These are phyloP conservation scores for Pachypeltis micranthus DNA, from an alignment of 1,140 invertebrate genomes.

Conservation along the genomic window DNA sequence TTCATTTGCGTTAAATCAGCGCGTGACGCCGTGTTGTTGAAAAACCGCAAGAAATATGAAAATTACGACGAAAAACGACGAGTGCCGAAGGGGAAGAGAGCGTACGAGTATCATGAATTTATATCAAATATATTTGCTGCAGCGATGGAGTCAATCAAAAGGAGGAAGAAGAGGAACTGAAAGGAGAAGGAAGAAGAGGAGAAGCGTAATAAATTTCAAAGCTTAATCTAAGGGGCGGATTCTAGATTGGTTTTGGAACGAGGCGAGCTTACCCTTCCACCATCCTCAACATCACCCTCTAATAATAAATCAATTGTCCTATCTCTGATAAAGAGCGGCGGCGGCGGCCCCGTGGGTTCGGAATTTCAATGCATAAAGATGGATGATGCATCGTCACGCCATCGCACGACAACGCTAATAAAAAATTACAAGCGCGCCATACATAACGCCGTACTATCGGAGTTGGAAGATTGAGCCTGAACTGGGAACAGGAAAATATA, in stretches of 20 bases:
- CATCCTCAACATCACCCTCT: not conserved
- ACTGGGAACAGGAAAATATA: not conserved
- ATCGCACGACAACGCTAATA: not conserved
- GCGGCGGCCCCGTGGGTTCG: not conserved
- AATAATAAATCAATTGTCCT: conserved; percentile 4
- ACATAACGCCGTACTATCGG: no score
- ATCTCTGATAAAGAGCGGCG: not conserved
- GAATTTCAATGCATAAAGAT: conserved; percentile 10
- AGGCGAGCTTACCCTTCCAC: not conserved
- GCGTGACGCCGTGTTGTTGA: no score
- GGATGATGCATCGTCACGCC: not conserved
- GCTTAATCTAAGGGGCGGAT: conserved; percentile 6
- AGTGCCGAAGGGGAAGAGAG: no score
- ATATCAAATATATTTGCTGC: not conserved
- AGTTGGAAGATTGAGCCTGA: no score
- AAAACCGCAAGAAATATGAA: no score
- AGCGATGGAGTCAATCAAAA: conserved; percentile 2
- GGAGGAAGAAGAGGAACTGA: not conserved
- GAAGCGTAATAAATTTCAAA: not conserved
- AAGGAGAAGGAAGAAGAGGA: no score
- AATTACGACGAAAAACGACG: no score
- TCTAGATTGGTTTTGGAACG: not conserved
- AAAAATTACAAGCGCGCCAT: not conserved
- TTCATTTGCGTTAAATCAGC: no score
- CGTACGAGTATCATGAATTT: conserved; percentile 1